phyloP scores from a whole-genome alignment of 2,888 invertebrate genomes.

The Aporophyla lueneburgensis region DNA sequence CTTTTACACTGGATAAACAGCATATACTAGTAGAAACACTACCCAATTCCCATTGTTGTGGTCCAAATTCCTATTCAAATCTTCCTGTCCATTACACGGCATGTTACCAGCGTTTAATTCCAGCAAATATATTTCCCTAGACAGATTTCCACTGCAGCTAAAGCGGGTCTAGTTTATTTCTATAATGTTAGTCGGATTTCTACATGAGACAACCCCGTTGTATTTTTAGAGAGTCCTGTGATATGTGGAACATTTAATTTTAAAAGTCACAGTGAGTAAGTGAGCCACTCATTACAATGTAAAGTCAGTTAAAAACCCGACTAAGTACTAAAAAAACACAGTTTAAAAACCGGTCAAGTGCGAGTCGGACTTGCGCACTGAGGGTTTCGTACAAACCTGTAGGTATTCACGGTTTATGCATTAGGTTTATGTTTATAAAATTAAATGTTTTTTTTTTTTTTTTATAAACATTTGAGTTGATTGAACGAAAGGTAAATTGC shows the following conservation, averaged over 20 bases:
- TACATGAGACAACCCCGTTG: conserved; percentile 45
- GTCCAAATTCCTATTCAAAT: conserved; percentile 55
- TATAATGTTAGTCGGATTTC: conserved; percentile 37
- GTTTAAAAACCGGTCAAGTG: too few species aligned
- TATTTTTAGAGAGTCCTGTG: conserved; percentile 17
- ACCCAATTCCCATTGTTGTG: conserved; percentile 13
- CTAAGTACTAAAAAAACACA: too few species aligned
- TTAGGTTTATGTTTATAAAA: too few species aligned
- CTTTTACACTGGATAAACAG: too few species aligned
- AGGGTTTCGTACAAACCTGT: too few species aligned
- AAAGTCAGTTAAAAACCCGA: too few species aligned
- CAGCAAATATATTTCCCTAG: conserved; percentile 53
- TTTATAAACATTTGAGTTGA: too few species aligned
- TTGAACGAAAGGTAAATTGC: too few species aligned
- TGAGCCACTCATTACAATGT: not conserved
- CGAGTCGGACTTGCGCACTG: too few species aligned
- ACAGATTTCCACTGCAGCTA: conserved; percentile 47
- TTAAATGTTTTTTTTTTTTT: too few species aligned
- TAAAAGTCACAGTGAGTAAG: not conserved
- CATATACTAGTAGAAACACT: not conserved
- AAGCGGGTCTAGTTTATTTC: conserved; percentile 52
- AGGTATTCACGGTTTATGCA: too few species aligned
- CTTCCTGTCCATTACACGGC: conserved; percentile 39
- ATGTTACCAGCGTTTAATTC: conserved; percentile 51
- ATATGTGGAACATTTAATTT: not conserved